These are phyloP conservation scores for Phylloscopus whistleri DNA, from an alignment of 2,113 vertebrate species.

Conservation along the genomic window DNA sequence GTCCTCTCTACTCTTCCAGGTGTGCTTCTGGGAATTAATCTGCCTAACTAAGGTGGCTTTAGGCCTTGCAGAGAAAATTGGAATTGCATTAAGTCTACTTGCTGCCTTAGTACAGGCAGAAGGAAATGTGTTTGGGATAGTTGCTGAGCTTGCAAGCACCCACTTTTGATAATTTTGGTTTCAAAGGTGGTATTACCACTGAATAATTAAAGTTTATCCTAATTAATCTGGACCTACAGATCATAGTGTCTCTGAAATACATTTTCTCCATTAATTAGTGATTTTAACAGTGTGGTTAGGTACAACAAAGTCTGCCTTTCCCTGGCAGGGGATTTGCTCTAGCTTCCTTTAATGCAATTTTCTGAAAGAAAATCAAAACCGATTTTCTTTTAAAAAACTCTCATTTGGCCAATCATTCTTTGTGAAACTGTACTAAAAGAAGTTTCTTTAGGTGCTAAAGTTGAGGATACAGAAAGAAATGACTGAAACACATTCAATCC, in stretches of 20 bases:
- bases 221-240: neutral
- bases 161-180: neutral
- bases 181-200: neutral
- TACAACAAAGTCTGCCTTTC: neutral
- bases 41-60: neutral
- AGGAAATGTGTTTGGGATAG: neutral
- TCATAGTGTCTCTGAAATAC: neutral
- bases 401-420: neutral
- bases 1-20: neutral
- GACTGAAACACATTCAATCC: accelerated
- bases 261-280: neutral
- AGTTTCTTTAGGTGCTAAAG: neutral
- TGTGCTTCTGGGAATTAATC: neutral
- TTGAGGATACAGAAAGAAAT: neutral
- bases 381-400: neutral
- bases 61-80: neutral
- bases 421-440: neutral
- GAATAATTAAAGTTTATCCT: neutral
- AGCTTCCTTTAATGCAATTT: neutral
- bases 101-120: neutral
- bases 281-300: neutral
- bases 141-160: neutral
- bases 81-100: neutral
- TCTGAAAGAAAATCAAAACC: neutral
- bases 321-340: neutral